These are phyloP conservation scores for Diarsia brunnea DNA, from an alignment of 2,888 invertebrate species.

Conservation along the genomic window DNA sequence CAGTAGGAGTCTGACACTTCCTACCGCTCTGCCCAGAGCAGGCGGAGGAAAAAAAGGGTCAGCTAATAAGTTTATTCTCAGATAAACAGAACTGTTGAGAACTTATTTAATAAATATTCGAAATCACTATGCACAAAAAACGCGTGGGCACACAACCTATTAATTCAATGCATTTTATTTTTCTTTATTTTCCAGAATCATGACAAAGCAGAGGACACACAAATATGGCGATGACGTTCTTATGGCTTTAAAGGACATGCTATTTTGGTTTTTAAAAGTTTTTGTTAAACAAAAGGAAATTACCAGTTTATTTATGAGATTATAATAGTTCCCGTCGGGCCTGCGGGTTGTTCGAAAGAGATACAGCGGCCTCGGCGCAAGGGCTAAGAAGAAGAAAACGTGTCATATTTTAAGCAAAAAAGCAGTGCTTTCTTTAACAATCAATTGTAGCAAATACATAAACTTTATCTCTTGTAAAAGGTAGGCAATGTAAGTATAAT, in stretches of 20 bases:
- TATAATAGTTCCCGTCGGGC: too few species aligned
- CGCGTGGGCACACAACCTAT: conserved; percentile 16
- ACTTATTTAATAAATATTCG: neutral
- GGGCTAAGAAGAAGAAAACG: too few species aligned
- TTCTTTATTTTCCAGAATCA: conserved; percentile 21
- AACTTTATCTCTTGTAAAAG: neutral
- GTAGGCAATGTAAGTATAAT: neutral
- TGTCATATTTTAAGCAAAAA: neutral
- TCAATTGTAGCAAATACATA: neutral
- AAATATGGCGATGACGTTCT: conserved; percentile 40
- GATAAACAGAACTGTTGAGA: too few species aligned
- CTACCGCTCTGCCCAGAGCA: too few species aligned
- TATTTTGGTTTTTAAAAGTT: neutral
- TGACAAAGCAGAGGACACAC: conserved; percentile 27
- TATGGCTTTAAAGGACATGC: conserved; percentile 16
- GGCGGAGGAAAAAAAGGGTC: too few species aligned
- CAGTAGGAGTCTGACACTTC: too few species aligned
- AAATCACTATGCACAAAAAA: neutral
- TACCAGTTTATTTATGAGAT: conserved; percentile 3
- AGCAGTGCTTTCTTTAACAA: neutral
- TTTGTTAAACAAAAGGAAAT: conserved; percentile 20
- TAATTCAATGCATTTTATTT: conserved; percentile 7
- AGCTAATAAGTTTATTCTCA: too few species aligned
- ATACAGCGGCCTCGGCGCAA: too few species aligned
- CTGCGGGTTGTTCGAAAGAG: too few species aligned